phyloP scores from a whole-genome alignment of 2,113 vertebrate species.

The Dromaius novaehollandiae region DNA sequence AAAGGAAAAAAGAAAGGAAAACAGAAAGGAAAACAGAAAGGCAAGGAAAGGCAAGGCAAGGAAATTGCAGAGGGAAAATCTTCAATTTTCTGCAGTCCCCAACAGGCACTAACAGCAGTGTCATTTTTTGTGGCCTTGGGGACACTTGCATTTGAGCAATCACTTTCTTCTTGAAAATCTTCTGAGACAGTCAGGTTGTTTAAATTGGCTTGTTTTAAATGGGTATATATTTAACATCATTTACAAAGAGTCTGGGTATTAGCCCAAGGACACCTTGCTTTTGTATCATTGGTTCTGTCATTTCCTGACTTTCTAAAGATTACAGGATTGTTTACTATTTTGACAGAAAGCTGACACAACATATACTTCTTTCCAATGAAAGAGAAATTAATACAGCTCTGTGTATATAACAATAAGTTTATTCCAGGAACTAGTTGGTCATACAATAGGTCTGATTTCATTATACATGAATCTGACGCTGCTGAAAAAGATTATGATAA shows the following conservation, averaged over 20 bases:
- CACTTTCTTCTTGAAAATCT: not conserved
- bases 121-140: not conserved
- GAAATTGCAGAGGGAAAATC: not conserved
- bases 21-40: not conserved
- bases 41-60: not conserved
- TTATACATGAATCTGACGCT: not conserved
- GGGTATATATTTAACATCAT: not conserved
- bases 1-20: not conserved
- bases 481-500: slow-evolving; percentile 23
- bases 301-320: not conserved
- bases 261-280: slow-evolving; percentile 42
- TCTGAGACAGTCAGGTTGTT: slow-evolving; percentile 1
- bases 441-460: slow-evolving; percentile 5
- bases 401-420: not conserved
- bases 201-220: slow-evolving; percentile 32
- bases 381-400: not conserved
- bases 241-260: not conserved
- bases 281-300: not conserved
- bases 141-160: not conserved
- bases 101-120: not conserved
- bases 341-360: not conserved
- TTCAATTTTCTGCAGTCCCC: not conserved
- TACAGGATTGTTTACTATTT: slow-evolving; percentile 10
- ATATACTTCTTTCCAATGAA: not conserved
- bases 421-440: slow-evolving; percentile 50